Base-by-base conservation (phyloP, 2,797 vertebrate genomes). In the Pipistrellus nathusii region DNA sequence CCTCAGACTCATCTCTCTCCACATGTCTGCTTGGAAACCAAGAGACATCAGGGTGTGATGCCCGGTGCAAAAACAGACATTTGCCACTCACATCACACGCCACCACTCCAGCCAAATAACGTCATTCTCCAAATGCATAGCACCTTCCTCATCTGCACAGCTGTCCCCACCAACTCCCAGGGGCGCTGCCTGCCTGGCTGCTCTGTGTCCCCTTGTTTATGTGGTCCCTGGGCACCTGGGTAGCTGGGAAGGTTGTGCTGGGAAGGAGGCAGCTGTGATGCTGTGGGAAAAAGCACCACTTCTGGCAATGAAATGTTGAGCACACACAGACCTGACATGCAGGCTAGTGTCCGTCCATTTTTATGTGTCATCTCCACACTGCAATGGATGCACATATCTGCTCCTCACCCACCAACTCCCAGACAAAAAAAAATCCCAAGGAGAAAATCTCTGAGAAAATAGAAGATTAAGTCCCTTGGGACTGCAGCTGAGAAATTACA, bases 101-200 rank as follows among this genome's bases (percentile, higher is more conserved):
- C 91, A 96, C 89, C 90, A 78, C 76, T 46, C 73, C 27, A 3
- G 93, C 91, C 95, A 96, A 96, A 96, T 82, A 95, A 92, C 91
- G 96, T 95, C 93, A 93, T 97, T 96, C 94, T 96, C 96, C 96
- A 96, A 96, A 95, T 85, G 94, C 91, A 76, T 62, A 93, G 77
- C 72, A 94, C 95, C 95, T 95, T 95, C 96, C 93, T 27, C 86
- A 13, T 88, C 86, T 64, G 83, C 94, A 96, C 93, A 96, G 95
- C 97, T 97, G 95, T 94, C 90, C 86, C 88, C 82, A 8, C 57
- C 44, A 41, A 46, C 32, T 72, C 82, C 69, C 35, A 27, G 32
- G 92, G 68, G 51, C 48, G 14, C 18, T 11, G 46, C 41, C n/a
- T 53, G 2, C 4, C 12, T 18, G 12, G 35, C 23, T 57, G 0